phyloP scores from a whole-genome alignment of 2,888 invertebrate species.

The Emmelina monodactyla region DNA sequence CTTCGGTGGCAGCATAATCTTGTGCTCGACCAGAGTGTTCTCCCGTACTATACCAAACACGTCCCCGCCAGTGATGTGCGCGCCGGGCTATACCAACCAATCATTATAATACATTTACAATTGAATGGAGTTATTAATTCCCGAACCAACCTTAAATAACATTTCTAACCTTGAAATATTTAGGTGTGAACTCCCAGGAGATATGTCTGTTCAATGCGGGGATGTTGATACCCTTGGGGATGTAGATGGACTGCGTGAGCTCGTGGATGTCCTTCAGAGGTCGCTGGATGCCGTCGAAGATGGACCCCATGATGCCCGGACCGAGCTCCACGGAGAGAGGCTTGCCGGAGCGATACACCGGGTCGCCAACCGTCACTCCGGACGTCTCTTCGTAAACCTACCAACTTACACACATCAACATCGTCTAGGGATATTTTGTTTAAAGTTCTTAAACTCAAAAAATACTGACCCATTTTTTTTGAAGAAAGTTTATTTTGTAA shows the following conservation, averaged over 20 bases:
- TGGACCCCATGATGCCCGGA: constrained; percentile 98
- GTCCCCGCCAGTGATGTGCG: constrained; percentile 98
- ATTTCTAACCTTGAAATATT: constrained; percentile 75
- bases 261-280: constrained; percentile 97
- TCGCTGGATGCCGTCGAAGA: constrained; percentile 99
- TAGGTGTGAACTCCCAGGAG: constrained; percentile 93
- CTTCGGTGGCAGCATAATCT: constrained; percentile 92
- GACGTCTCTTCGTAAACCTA: constrained; percentile 94
- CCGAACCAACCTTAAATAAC: background rate
- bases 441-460: too few species aligned
- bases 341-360: constrained; percentile 97
- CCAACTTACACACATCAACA: too few species aligned
- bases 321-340: constrained; percentile 98
- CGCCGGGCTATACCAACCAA: constrained; percentile 73
- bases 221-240: constrained; percentile 97
- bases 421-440: too few species aligned
- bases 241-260: constrained; percentile 95
- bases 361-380: constrained; percentile 99
- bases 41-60: constrained; percentile 95
- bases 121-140: background rate
- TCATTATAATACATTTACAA: background rate
- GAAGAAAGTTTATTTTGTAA: too few species aligned
- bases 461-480: too few species aligned
- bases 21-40: constrained; percentile 97
- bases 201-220: constrained; percentile 84